Evolutionary conservation across 2,888 invertebrate genomes (phyloP).

Genomic region (Bedellia somnulentella): DNA sequence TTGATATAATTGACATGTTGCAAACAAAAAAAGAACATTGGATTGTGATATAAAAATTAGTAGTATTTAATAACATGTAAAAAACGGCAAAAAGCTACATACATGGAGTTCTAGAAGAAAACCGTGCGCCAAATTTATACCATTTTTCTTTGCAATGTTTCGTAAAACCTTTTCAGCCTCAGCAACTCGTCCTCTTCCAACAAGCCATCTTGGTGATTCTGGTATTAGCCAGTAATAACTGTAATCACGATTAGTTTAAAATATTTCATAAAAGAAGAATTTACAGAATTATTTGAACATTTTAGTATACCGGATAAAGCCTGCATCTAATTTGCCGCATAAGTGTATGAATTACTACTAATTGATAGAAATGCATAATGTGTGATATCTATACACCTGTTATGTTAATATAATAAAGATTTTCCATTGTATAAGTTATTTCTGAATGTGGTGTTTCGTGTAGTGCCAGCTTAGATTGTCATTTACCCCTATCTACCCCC

Average conservation of each 20-base stretch:
- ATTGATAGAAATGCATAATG: too few relatives aligned
- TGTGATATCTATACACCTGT: too few relatives aligned
- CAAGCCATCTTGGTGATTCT: slow-evolving; percentile 71
- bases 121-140: slow-evolving; percentile 54
- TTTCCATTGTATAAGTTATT: too few relatives aligned
- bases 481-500: too few relatives aligned
- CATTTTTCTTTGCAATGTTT: slow-evolving; percentile 64
- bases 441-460: too few relatives aligned
- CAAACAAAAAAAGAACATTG: not conserved
- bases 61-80: too few relatives aligned
- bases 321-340: too few relatives aligned
- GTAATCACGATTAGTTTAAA: slow-evolving; percentile 9
- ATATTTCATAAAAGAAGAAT: not conserved
- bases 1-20: not conserved
- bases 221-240: slow-evolving; percentile 70
- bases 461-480: too few relatives aligned
- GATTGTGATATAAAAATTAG: not conserved
- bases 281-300: too few relatives aligned
- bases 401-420: too few relatives aligned
- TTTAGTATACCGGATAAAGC: too few relatives aligned
- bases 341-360: too few relatives aligned
- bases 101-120: slow-evolving; percentile 65
- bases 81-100: slow-evolving; percentile 18
- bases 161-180: slow-evolving; percentile 67
- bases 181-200: slow-evolving; percentile 65